Conservation (phyloP, 2,113 vertebrate species). For the Actenoides lindsayi region DNA sequence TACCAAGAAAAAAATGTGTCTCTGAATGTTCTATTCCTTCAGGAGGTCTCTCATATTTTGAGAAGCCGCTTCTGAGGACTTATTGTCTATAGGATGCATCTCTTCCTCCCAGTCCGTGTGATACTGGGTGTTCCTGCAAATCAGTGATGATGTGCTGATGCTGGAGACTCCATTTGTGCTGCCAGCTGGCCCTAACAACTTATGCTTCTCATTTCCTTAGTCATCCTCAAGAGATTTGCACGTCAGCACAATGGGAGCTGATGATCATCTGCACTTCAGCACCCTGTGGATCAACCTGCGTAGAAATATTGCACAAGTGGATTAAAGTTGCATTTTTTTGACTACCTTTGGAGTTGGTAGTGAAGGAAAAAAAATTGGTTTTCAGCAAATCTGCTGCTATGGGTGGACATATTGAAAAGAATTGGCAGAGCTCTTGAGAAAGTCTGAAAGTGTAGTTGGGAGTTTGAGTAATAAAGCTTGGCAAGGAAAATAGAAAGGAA, state of each 20-base stretch:
- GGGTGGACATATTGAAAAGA: background rate
- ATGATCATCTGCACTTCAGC: background rate
- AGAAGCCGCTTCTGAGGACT: background rate
- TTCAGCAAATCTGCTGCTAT: background rate
- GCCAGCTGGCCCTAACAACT: background rate
- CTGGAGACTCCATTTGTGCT: background rate
- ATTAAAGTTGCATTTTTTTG: background rate
- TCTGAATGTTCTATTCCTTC: background rate
- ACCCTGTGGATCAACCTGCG: background rate
- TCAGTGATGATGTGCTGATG: background rate
- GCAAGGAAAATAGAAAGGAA: background rate
- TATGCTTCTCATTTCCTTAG: rapidly evolving
- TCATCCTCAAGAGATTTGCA: background rate
- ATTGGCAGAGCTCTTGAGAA: background rate
- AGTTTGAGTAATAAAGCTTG: background rate
- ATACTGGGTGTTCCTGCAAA: background rate
- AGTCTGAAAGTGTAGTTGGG: background rate
- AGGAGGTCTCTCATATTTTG: background rate
- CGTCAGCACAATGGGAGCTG: background rate
- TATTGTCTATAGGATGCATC: background rate
- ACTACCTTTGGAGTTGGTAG: background rate
- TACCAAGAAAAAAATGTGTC: background rate
- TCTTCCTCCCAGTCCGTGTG: background rate
- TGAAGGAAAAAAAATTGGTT: background rate
- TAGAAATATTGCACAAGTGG: background rate